phyloP scores from a whole-genome alignment of 2,797 vertebrate species.

The Allobates femoralis region DNA sequence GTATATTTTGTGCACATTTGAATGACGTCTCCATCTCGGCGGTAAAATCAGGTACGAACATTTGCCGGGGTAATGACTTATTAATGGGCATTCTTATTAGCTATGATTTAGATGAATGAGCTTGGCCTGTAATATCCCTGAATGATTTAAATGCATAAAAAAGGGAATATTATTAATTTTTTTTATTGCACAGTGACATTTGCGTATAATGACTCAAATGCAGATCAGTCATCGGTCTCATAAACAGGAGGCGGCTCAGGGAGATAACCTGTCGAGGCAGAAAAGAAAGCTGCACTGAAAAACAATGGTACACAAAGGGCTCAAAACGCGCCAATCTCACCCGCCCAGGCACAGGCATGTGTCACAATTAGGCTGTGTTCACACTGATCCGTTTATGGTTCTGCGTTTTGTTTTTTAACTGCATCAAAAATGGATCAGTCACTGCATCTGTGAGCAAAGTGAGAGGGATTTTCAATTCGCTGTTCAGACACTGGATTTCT shows the following conservation, averaged over 20 bases:
- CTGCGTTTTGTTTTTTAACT: no score
- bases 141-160: slow-evolving; percentile 2
- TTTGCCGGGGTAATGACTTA: slow-evolving; percentile 34
- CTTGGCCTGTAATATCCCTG: background rate
- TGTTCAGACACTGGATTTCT: no score
- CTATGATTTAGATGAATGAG: slow-evolving; percentile 34
- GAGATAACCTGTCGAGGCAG: background rate
- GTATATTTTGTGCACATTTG: slow-evolving; percentile 24
- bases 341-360: background rate
- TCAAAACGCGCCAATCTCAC: background rate
- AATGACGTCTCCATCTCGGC: slow-evolving; percentile 23
- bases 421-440: no score
- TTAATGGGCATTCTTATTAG: slow-evolving; percentile 36
- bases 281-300: background rate
- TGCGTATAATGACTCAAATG: background rate
- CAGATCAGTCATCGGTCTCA: background rate
- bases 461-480: no score
- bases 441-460: no score
- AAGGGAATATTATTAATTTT: background rate
- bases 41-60: slow-evolving; percentile 30
- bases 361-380: no score
- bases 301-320: background rate
- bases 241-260: background rate
- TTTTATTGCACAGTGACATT: slow-evolving; percentile 10
- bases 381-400: no score